Evolutionary conservation across 2,888 invertebrate genomes (phyloP), one percentile per base, ranked within the genome.

Genomic region (Oscheius sp.): DNA sequence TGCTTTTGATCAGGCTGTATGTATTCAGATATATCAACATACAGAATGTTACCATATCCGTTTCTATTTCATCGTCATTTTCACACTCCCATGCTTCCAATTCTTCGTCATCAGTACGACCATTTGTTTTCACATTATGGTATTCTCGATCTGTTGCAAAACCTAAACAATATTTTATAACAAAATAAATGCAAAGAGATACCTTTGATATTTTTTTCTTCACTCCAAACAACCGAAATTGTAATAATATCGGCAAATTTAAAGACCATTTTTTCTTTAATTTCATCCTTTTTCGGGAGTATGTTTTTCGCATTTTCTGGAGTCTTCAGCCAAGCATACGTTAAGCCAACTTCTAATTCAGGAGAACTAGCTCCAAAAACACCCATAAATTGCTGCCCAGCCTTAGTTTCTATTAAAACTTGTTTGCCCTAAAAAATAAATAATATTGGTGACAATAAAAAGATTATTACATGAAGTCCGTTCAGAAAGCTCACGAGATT

Each of bases 131-230:
- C 23, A 58, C 68, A 64, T 12, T 18, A 35, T 80, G 79, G 68
- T 82, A 82, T 25, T 76, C 74, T 2, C 77, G 69, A 59, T 82
- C 82, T 9, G 82, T 82, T 12, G 76, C 80, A 59, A 82, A 82
- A 2, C 76, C 76, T 76, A 41, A 23, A 55, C 21, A 43, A 27
- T 13, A 25, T 12, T 29, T 27, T 9, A 16, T 21, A 61, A 46
- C 3, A 55, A 55, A 21, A 27, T 16, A 53, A 45, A 59, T 21
- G 7, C 18, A n/a, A n/a, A n/a, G n/a, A n/a, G n/a, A n/a, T 35
- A 68, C 73, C 73, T 73, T 56, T 73, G 35, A 49, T 69, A 23
- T n/a, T 49, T 43, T 76, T 74, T 56, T 79, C 78, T 27, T 82
- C 75, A 18, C 35, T 69, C 13, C 73, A 49, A 25, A 58, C 68